A percentile compares a stretch with the other conserved stretches of the same genome.
Conservation (phyloP, 2,888 invertebrate species). For the Mythimna ferrago region DNA sequence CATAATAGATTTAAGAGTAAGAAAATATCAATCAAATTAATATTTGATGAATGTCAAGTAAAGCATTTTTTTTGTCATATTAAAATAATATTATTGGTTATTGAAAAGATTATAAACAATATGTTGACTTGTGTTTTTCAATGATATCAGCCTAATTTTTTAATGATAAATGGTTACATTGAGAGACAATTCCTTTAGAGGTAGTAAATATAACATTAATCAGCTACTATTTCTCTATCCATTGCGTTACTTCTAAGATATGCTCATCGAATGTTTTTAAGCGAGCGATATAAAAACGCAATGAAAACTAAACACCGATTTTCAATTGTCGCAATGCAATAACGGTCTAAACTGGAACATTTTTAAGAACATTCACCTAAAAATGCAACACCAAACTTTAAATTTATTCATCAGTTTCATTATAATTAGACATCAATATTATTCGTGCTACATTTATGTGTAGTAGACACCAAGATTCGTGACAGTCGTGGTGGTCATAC, state of each 20-base stretch:
- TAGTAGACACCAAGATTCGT: neutral
- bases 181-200: constrained; percentile 48
- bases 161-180: constrained; percentile 11
- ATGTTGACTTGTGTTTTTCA: constrained; percentile 15
- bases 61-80: constrained; percentile 4
- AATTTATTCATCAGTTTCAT: neutral
- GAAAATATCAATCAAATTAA: constrained; percentile 40
- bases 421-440: constrained; percentile 21
- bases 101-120: neutral
- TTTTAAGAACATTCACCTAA: constrained; percentile 12
- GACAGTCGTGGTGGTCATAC: neutral
- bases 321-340: constrained; percentile 1
- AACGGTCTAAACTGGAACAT: constrained; percentile 7
- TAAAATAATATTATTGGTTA: neutral
- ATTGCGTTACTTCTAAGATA: constrained; percentile 34
- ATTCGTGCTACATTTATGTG: constrained; percentile 21
- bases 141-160: constrained; percentile 22
- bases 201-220: constrained; percentile 34
- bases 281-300: constrained; percentile 24
- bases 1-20: constrained; percentile 12
- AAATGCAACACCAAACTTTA: constrained; percentile 18
- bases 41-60: constrained; percentile 14
- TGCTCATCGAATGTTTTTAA: constrained; percentile 18
- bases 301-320: constrained; percentile 35
- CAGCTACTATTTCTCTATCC: constrained; percentile 16